Conservation (phyloP, 2,888 invertebrate genomes). For the Synergus umbraculus region DNA sequence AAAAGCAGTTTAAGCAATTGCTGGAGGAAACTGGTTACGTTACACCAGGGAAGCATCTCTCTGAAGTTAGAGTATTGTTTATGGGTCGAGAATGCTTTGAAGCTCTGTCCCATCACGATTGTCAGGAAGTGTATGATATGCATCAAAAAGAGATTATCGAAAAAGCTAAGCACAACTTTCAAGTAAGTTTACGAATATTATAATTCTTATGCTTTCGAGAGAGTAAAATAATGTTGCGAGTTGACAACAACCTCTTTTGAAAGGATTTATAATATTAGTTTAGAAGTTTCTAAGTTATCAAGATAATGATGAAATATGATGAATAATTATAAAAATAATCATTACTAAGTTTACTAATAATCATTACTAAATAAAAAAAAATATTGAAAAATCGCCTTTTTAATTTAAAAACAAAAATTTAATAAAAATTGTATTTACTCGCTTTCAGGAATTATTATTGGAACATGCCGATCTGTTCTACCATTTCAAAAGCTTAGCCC, state of each 20-base stretch:
- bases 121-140: slow-evolving; percentile 94
- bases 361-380: neutral
- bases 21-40: slow-evolving; percentile 96
- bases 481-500: slow-evolving; percentile 93
- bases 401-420: slow-evolving; percentile 29
- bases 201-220: neutral
- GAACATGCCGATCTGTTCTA: slow-evolving; percentile 96
- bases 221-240: too few relatives aligned
- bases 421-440: slow-evolving; percentile 15
- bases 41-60: slow-evolving; percentile 95
- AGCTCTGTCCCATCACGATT: slow-evolving; percentile 92
- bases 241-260: neutral
- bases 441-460: slow-evolving; percentile 87
- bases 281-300: neutral
- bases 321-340: neutral
- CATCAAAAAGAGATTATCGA: slow-evolving; percentile 95
- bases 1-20: slow-evolving; percentile 94
- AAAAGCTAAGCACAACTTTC: slow-evolving; percentile 93
- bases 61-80: slow-evolving; percentile 93
- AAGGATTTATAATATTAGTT: neutral
- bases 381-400: too few relatives aligned
- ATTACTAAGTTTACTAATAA: too few relatives aligned
- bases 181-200: slow-evolving; percentile 78
- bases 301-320: neutral
- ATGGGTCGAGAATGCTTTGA: slow-evolving; percentile 97